Percentiles rank a stretch among this genome's conserved stretches.
Conservation (phyloP, 2,797 vertebrate genomes). For the Otolemur crassicaudatus region DNA sequence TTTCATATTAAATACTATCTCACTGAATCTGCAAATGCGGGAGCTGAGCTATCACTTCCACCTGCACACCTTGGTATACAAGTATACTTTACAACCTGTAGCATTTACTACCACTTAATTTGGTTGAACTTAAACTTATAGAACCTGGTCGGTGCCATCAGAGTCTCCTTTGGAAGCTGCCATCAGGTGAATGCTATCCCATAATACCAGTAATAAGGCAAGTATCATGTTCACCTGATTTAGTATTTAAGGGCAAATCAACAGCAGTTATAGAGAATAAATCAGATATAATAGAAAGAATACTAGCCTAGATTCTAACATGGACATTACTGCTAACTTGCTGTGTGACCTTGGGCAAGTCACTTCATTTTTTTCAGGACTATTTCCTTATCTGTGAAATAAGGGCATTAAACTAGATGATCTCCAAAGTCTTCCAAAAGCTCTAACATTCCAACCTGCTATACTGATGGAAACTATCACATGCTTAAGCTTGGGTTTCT, state of each 20-base stretch:
- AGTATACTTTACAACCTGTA: conserved; percentile 25
- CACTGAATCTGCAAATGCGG: conserved; percentile 47
- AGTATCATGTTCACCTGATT: neutral
- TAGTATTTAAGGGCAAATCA: conserved; percentile 38
- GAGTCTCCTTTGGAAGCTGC: conserved; percentile 56
- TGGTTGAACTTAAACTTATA: conserved; percentile 46
- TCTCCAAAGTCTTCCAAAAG: conserved; percentile 35
- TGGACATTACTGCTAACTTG: conserved; percentile 6
- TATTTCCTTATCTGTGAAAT: conserved; percentile 57
- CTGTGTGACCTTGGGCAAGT: conserved; percentile 30
- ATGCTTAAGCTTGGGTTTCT: neutral
- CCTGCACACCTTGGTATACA: conserved; percentile 32
- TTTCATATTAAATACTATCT: conserved; percentile 56
- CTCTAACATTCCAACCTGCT: conserved; percentile 35
- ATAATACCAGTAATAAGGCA: neutral
- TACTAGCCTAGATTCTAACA: conserved; percentile 18
- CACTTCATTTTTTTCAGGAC: conserved; percentile 26
- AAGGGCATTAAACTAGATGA: neutral
- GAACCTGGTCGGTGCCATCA: conserved; percentile 40
- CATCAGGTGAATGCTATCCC: neutral
- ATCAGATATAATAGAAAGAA: neutral
- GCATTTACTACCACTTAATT: conserved; percentile 64
- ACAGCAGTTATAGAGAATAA: neutral
- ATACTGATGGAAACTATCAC: conserved; percentile 52
- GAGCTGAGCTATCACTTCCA: conserved; percentile 32